phyloP scores from a whole-genome alignment of 2,113 vertebrate species.

The Merops nubicus region DNA sequence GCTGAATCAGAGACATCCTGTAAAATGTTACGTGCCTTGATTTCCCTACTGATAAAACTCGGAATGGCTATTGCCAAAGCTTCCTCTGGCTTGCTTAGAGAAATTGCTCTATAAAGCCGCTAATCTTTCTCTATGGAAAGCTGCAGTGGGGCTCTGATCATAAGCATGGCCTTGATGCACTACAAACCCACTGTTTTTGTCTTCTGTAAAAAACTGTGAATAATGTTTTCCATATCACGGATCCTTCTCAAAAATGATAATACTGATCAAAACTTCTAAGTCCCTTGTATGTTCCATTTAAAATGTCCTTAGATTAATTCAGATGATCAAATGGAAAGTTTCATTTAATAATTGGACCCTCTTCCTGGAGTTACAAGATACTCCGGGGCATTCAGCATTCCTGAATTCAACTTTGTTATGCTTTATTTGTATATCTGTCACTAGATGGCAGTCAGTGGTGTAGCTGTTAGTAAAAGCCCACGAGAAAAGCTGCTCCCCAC shows the following conservation, averaged over 20 bases:
- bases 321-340: not conserved
- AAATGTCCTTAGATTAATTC: not conserved
- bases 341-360: not conserved
- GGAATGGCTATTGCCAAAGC: not conserved
- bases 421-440: not conserved
- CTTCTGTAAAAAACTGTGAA: not conserved
- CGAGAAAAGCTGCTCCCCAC: not conserved
- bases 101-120: not conserved
- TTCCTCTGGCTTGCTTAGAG: not conserved
- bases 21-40: not conserved
- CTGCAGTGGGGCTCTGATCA: not conserved
- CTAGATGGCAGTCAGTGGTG: not conserved
- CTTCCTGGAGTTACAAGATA: not conserved
- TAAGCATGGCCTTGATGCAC: not conserved
- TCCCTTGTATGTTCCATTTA: not conserved
- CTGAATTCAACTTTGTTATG: not conserved
- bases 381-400: fast-evolving
- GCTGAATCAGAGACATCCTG: not conserved
- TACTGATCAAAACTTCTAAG: not conserved
- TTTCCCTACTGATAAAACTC: not conserved
- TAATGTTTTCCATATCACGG: not conserved
- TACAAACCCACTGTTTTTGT: not conserved
- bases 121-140: not conserved
- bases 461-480: not conserved
- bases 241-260: not conserved